These are phyloP conservation scores for Physocephala rufipes DNA, from an alignment of 2,888 invertebrate species.

Conservation along the genomic window DNA sequence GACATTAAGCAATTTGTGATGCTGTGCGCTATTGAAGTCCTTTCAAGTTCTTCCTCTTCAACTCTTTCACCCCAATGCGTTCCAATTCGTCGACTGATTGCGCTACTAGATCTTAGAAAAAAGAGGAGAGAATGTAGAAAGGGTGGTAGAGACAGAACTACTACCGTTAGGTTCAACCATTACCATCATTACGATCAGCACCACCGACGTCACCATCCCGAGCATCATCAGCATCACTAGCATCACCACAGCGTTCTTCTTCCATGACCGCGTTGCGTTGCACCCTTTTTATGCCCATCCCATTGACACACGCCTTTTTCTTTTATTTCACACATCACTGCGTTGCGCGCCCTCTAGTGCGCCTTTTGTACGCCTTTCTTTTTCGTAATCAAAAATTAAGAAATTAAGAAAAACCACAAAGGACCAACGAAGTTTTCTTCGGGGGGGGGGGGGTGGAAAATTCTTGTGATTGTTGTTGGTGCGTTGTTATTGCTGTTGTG, in stretches of 20 bases:
- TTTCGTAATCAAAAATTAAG: slow-evolving; percentile 22
- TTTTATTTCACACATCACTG: background rate
- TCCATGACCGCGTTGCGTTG: background rate
- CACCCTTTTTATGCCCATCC: background rate
- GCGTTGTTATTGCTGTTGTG: background rate
- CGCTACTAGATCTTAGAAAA: too few species aligned
- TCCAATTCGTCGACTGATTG: slow-evolving; percentile 26
- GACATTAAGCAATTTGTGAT: background rate
- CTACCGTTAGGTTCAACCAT: too few species aligned
- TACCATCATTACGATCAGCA: too few species aligned
- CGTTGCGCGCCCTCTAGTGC: too few species aligned
- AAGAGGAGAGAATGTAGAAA: background rate
- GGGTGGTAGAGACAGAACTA: too few species aligned
- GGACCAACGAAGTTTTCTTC: background rate
- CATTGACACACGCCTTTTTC: background rate
- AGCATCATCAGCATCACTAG: background rate
- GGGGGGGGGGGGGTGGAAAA: too few species aligned
- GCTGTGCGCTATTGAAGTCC: background rate
- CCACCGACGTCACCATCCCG: too few species aligned
- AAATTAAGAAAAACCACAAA: slow-evolving; percentile 26
- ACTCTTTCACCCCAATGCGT: background rate
- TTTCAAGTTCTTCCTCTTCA: background rate
- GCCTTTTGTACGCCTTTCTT: background rate
- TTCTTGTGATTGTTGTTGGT: background rate
- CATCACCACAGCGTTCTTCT: background rate